A percentile compares a stretch with the other conserved stretches of the same genome.
phyloP scores from a whole-genome alignment of 2,888 invertebrate genomes.

The Nomada ruficornis region DNA sequence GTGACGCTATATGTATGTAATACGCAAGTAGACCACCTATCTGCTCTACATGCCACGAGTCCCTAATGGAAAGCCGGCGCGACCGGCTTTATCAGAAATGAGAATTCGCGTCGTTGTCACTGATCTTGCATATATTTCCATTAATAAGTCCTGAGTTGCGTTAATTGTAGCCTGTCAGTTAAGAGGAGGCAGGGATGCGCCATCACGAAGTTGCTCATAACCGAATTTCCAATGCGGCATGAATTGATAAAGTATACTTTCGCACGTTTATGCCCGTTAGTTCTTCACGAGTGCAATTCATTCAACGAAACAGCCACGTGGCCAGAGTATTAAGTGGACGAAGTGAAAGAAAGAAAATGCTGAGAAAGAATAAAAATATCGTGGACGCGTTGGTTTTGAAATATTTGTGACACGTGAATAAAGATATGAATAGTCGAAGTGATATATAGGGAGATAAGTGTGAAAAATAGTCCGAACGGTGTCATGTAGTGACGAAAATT shows the following conservation, averaged over 20 bases:
- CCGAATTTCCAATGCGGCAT: no score
- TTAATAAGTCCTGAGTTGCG: slow-evolving; percentile 41
- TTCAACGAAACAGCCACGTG: not conserved
- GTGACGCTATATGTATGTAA: not conserved
- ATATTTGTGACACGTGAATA: not conserved
- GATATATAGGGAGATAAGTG: not conserved
- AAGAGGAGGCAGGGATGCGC: not conserved
- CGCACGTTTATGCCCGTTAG: no score
- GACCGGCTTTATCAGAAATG: slow-evolving; percentile 1
- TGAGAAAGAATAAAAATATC: not conserved
- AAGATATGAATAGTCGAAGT: not conserved
- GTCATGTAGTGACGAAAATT: not conserved
- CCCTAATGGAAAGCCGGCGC: not conserved
- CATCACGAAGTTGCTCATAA: not conserved
- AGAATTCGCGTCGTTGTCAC: slow-evolving; percentile 5
- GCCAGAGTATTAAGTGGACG: not conserved
- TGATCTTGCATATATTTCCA: slow-evolving; percentile 47
- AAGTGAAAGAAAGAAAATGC: not conserved
- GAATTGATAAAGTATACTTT: not conserved
- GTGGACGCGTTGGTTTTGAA: not conserved
- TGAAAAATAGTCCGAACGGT: not conserved
- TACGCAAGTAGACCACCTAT: not conserved
- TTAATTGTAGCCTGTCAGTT: slow-evolving; percentile 1
- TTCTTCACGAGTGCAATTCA: no score
- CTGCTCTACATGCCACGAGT: not conserved